These are phyloP conservation scores for Fundulus diaphanus DNA, from an alignment of 2,797 vertebrate species.

Conservation along the genomic window DNA sequence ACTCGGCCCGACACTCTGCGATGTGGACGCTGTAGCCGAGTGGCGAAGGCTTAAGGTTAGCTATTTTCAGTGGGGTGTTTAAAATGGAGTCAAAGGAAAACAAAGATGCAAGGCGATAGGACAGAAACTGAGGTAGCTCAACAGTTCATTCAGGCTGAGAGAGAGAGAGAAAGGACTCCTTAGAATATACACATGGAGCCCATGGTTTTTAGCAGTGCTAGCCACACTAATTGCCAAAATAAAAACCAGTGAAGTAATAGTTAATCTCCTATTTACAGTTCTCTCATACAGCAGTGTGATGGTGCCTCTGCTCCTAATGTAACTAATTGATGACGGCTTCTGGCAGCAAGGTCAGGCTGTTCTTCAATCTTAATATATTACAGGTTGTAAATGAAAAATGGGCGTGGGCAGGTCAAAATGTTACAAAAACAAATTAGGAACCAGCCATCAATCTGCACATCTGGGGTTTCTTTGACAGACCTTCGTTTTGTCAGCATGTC, in stretches of 20 bases:
- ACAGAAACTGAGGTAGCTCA: not conserved
- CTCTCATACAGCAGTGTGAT: not conserved
- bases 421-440: not conserved
- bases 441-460: not conserved
- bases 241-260: too few relatives aligned
- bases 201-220: not conserved
- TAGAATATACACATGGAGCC: not conserved
- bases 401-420: not conserved
- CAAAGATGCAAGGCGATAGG: not conserved
- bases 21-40: not conserved
- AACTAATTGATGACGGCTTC: not conserved
- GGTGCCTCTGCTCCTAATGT: not conserved
- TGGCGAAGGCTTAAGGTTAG: not conserved
- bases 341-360: not conserved
- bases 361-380: not conserved
- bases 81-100: not conserved
- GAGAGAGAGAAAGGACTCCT: not conserved
- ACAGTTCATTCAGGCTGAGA: not conserved
- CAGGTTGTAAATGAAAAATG: not conserved
- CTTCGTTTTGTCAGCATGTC: not conserved
- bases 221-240: not conserved
- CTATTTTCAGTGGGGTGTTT: not conserved
- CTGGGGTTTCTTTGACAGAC: not conserved
- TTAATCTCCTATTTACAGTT: too few relatives aligned
- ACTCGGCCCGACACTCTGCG: not conserved